These are phyloP conservation scores for Flexamia atlantica DNA, from an alignment of 2,888 invertebrate species.

Conservation along the genomic window DNA sequence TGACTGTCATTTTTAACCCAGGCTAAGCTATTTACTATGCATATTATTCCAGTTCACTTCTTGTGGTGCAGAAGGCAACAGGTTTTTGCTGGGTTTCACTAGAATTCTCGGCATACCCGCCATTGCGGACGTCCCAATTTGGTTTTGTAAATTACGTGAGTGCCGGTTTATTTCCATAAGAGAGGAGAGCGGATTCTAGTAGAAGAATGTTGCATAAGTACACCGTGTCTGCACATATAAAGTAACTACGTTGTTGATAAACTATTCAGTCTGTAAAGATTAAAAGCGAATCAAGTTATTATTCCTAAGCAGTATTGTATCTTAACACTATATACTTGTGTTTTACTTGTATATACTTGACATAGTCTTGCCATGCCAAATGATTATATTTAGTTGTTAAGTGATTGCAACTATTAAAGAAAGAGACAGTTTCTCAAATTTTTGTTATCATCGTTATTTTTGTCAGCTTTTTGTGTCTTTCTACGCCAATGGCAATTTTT, in stretches of 20 bases:
- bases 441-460: too few relatives aligned
- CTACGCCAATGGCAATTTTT: too few relatives aligned
- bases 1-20: neutral
- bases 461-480: too few relatives aligned
- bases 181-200: neutral
- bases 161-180: slow-evolving; percentile 32
- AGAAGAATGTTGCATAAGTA: slow-evolving; percentile 13
- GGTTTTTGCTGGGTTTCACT: slow-evolving; percentile 24
- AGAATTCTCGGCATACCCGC: slow-evolving; percentile 10
- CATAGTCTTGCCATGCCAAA: too few relatives aligned
- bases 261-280: too few relatives aligned
- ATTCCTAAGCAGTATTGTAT: too few relatives aligned
- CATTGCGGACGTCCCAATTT: neutral
- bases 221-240: neutral
- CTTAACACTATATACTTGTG: too few relatives aligned
- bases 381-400: too few relatives aligned
- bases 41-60: slow-evolving; percentile 1
- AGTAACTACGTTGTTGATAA: neutral
- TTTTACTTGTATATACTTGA: too few relatives aligned
- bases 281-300: too few relatives aligned
- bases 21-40: neutral
- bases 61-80: neutral
- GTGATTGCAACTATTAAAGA: too few relatives aligned
- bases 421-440: too few relatives aligned
- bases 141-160: slow-evolving; percentile 23